These are phyloP conservation scores for Drosophila pegasa DNA, from an alignment of 2,888 invertebrate species.

Conservation along the genomic window DNA sequence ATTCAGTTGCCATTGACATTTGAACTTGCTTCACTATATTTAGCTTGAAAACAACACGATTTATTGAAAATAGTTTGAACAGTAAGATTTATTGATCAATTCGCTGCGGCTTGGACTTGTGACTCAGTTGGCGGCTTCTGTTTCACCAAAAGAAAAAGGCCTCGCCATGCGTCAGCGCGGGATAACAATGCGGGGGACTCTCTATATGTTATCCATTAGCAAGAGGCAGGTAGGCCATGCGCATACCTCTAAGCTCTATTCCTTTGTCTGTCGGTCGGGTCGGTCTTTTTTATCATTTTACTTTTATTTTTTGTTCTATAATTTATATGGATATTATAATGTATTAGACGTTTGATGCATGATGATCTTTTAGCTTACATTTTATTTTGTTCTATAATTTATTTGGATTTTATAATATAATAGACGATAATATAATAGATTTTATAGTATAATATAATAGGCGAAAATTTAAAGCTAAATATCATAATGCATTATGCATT, in stretches of 20 bases:
- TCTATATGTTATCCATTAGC: not conserved
- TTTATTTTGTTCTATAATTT: too few species aligned
- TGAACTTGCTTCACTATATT: conserved; percentile 62
- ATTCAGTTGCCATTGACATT: conserved; percentile 78
- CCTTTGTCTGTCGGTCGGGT: not conserved
- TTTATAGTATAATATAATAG: too few species aligned
- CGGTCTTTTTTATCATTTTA: not conserved
- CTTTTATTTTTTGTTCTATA: not conserved
- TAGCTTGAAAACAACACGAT: conserved; percentile 19
- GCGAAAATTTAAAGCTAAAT: too few species aligned
- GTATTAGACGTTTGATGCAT: not conserved
- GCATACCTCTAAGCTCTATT: not conserved
- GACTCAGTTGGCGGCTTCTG: conserved; percentile 29
- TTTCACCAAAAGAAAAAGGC: not conserved
- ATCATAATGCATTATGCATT: too few species aligned
- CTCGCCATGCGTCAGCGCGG: conserved; percentile 14
- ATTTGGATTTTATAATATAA: too few species aligned
- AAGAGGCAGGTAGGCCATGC: not conserved
- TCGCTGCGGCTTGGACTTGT: conserved; percentile 1
- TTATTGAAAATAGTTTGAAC: conserved; percentile 24
- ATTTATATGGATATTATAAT: not conserved
- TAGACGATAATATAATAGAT: too few species aligned
- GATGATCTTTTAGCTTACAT: too few species aligned
- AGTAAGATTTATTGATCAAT: conserved; percentile 28
- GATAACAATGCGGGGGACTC: conserved; percentile 3